These are phyloP conservation scores for Callipepla squamata DNA, from an alignment of 2,113 vertebrate species.

Conservation along the genomic window DNA sequence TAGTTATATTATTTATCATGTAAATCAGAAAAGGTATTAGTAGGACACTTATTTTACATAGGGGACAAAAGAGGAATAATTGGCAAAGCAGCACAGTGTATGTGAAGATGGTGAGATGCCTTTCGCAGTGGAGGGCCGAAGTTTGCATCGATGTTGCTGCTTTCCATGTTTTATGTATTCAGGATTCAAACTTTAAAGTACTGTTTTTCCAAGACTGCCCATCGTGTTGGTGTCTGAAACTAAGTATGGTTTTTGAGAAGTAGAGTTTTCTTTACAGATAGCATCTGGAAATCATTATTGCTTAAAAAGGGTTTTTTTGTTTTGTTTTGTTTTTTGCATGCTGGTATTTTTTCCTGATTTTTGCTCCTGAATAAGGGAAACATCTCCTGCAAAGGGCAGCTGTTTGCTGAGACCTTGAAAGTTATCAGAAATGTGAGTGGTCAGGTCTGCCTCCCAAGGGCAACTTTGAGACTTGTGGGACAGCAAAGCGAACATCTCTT, in stretches of 20 bases:
- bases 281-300: not conserved
- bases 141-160: not conserved
- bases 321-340: not conserved
- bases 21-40: slow-evolving; percentile 23
- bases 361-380: not conserved
- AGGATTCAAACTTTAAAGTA: not conserved
- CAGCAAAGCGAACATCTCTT: not conserved
- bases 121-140: not conserved
- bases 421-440: not conserved
- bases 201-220: not conserved
- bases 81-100: not conserved
- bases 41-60: slow-evolving; percentile 12
- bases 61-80: slow-evolving; percentile 33
- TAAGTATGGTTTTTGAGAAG: not conserved
- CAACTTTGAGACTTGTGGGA: not conserved
- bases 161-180: not conserved
- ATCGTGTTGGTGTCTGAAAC: not conserved
- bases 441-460: not conserved
- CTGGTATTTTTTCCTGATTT: not conserved
- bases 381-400: not conserved
- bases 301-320: not conserved
- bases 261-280: not conserved
- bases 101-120: not conserved
- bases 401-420: not conserved
- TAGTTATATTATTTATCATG: slow-evolving; percentile 43